Percentiles rank a stretch among this genome's conserved stretches.
phyloP scores from a whole-genome alignment of 2,797 vertebrate genomes.

The Myotis planiceps region DNA sequence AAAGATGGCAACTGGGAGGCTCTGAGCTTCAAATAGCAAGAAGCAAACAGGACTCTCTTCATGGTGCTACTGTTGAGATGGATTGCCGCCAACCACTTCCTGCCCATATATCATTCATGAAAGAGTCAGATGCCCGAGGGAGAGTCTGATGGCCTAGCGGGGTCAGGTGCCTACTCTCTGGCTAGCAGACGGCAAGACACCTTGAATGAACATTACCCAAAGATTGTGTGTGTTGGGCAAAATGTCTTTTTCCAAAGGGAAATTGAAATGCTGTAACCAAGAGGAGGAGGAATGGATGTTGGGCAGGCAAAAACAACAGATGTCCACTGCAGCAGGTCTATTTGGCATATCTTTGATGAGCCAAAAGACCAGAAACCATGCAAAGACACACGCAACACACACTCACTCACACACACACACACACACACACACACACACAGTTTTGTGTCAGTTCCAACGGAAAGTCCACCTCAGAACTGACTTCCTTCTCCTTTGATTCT shows the following conservation, averaged over 20 bases:
- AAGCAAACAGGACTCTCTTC: conserved; percentile 7
- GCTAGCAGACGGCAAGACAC: background rate
- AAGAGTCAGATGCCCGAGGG: background rate
- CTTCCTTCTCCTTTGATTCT: background rate
- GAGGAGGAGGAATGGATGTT: conserved; percentile 57
- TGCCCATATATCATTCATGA: background rate
- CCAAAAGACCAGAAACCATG: conserved; percentile 55
- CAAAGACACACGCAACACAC: background rate
- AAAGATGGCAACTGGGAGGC: background rate
- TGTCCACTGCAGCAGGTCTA: conserved; percentile 73
- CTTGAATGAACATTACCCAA: conserved; percentile 11
- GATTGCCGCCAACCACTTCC: background rate
- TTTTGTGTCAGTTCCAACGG: background rate
- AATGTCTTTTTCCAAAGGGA: conserved; percentile 63
- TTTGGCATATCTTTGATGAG: conserved; percentile 58
- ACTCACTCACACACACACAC: background rate
- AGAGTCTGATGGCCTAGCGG: background rate
- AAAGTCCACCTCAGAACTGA: background rate
- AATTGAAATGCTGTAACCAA: conserved; percentile 63
- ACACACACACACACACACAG: background rate
- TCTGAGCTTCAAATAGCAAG: background rate
- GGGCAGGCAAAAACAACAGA: conserved; percentile 77
- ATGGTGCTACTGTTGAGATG: background rate
- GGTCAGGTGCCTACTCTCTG: background rate
- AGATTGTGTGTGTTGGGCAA: conserved; percentile 33